Evolutionary conservation across 1,140 invertebrate species (phyloP), one percentile per base, ranked within the genome.

Genomic region (Diprion similis): DNA sequence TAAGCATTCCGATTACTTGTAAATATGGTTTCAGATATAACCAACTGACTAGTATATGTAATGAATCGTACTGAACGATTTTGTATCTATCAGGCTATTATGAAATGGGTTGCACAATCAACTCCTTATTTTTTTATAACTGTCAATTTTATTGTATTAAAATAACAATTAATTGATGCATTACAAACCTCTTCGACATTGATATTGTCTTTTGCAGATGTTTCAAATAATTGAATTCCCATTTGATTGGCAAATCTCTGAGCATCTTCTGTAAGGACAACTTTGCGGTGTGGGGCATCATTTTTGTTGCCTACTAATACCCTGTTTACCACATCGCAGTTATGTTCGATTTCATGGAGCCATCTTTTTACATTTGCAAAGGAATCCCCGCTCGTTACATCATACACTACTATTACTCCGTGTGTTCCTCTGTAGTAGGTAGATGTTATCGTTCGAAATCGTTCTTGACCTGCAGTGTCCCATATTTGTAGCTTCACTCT

Each of bases 241-340:
- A 99, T 99, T 89, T 98, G 96, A 85, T 94, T 95, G 67, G 98
- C 97, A 91, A 99, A 99, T 78, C 96, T 92, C 89, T 97, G 94
- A 71, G 98, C 98, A 91, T 99, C 98, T 87, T 97, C 95, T 68
- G 97, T 98, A 67, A 98, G 89, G 10, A 99, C 98, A 69, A 99
- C 97, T 91, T 99, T 99, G 77, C 95, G 91, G 82, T 98, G 96
- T 66, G 97, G 97, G 86, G 96, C 95, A 89, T 99, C 98, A 90
- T 99, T 98, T 91, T 99, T 99, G 89, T 99, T 99, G 69, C 98
- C 98, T 87, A 99, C 98, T 91, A 99, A 92, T 89, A 99, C 97
- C 93, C 96, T 97, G 90, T 99, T 99, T 72, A 99, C 98, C 83
- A 98, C 95, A 91, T 99, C 98, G 93, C 98, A 99, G 90, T 99